Evolutionary conservation across 2,113 vertebrate species (phyloP).

Genomic region (Daubentonia madagascariensis): DNA sequence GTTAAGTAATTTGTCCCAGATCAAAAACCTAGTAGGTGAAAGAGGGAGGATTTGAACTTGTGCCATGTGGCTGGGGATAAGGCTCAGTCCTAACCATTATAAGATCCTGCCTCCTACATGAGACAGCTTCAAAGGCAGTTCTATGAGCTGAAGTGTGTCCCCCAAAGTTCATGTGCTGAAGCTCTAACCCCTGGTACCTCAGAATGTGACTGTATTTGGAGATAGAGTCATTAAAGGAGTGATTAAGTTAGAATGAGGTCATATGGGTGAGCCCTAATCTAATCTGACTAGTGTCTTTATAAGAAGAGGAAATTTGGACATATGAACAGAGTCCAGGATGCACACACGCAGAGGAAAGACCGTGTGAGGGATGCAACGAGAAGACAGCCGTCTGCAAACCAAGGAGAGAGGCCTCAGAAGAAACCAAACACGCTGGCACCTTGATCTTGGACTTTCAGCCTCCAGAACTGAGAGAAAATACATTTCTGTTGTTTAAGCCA

Average conservation of each 20-base stretch:
- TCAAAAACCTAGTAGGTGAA: not conserved
- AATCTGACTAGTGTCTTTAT: not conserved
- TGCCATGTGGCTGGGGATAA: not conserved
- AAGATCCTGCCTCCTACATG: not conserved
- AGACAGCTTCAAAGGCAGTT: not conserved
- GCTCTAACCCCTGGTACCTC: not conserved
- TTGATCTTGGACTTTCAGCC: not conserved
- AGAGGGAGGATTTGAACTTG: not conserved
- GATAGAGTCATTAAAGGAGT: not conserved
- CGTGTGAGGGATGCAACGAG: not conserved
- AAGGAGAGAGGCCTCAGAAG: not conserved
- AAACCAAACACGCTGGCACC: not conserved
- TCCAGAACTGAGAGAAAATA: not conserved
- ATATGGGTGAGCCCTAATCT: not conserved
- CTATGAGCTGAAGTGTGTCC: not conserved
- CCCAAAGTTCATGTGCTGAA: not conserved
- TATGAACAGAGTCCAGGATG: not conserved
- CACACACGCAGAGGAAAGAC: not conserved
- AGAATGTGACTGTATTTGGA: not conserved
- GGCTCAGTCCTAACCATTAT: not conserved
- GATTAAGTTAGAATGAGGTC: not conserved
- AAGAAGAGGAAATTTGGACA: not conserved
- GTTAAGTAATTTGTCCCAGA: not conserved
- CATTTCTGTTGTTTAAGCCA: not conserved
- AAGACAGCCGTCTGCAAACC: not conserved